Conservation (phyloP, 2,113 vertebrate genomes). For the Chunga burmeisteri region DNA sequence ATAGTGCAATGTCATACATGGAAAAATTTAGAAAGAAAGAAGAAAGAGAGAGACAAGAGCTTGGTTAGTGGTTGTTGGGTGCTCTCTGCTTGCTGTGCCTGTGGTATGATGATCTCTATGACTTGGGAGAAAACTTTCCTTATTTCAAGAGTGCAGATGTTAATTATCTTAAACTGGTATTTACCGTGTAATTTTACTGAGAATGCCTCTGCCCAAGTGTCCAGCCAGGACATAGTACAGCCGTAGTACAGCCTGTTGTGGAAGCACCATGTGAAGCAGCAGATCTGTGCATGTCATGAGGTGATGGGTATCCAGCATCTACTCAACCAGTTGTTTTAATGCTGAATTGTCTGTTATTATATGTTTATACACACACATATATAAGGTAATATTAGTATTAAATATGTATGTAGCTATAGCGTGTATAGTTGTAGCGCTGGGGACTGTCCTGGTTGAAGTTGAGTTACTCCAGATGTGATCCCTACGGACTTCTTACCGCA, state of each 20-base stretch:
- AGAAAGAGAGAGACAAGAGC: neutral
- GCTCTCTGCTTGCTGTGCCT: neutral
- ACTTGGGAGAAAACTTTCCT: neutral
- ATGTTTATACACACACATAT: neutral
- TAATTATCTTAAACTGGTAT: neutral
- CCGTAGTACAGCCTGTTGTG: neutral
- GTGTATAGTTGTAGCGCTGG: neutral
- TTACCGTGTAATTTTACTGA: neutral
- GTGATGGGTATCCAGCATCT: neutral
- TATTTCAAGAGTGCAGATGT: no score
- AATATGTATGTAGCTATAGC: neutral
- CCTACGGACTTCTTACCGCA: neutral
- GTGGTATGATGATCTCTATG: neutral
- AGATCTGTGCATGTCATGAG: accelerated
- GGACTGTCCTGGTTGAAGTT: neutral
- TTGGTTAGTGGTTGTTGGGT: neutral
- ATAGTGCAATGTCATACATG: neutral
- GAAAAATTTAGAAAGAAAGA: neutral
- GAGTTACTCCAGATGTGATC: neutral
- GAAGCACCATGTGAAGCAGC: neutral
- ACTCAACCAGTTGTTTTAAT: neutral
- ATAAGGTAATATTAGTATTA: neutral
- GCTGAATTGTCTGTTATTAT: neutral
- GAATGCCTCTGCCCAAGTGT: neutral
- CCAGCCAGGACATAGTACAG: neutral